Base-by-base conservation (phyloP, 2,797 vertebrate species). In the Aplochiton taeniatus region DNA sequence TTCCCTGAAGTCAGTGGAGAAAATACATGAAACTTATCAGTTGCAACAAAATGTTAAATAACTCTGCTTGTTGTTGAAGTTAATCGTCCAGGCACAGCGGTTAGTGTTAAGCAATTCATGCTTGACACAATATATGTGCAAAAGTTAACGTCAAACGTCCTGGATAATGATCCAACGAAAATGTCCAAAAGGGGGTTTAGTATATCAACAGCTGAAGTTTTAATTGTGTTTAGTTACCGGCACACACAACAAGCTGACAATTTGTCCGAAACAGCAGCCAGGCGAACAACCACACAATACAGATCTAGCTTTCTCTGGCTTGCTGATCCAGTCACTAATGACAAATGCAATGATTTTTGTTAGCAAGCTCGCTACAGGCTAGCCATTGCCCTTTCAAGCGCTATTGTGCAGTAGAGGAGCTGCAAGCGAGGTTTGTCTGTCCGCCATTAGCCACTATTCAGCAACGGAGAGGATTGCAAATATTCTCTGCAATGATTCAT, bases 351-450 rank as follows among this genome's bases (percentile, higher is more conserved):
- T 83, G 90, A 77, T 80, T 87, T 81, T 78, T 69, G 71, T 65
- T 76, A 75, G 88, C 88, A 87, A 85, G 89, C 87, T 77, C 44
- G 85, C 88, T 88, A 88, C 79, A 78, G 45, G 90, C 88, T 89
- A 90, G 78, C 87, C 87, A 77, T 90, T 85, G 88, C 88, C 88
- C 88, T 89, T 91, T 90, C 86, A 89, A 90, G 88, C 84, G 88
- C 76, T 77, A 85, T 82, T 80, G 86, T 82, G 87, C 85, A 44
- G 83, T 51, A 67, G 83, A 87, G 82, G 78, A 83, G 86, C 87
- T 84, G 87, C 84, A 79, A 51, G 47, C 85, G 76, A 67, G 70
- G 70, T 81, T 75, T 66, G 85, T 61, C 78, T 72, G 87, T 73
- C 89, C 91, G 90, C 90, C 90, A 92, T 91, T 91, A 91, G 69